Percentiles rank a stretch among this genome's conserved stretches.
Evolutionary conservation across 1,140 invertebrate genomes (phyloP).

Genomic region (Papilio polyxenes): DNA sequence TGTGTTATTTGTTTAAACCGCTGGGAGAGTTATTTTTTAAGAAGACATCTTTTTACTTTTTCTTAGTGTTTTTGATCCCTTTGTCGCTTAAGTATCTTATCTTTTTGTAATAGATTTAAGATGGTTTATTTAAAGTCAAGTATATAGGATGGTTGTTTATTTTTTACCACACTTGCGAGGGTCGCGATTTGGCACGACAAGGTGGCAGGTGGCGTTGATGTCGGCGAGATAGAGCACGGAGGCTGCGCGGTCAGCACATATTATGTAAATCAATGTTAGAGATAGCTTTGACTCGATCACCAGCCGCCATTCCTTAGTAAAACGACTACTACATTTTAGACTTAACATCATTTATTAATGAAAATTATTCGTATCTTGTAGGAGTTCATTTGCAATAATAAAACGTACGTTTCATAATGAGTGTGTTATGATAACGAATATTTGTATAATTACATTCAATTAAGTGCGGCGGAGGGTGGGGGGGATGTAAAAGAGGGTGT

Average conservation of each 20-base stretch:
- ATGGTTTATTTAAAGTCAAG: constrained; percentile 1
- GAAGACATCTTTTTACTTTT: background rate
- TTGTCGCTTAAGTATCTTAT: background rate
- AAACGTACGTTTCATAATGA: constrained; percentile 12
- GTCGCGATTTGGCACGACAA: constrained; percentile 8
- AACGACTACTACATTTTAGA: background rate
- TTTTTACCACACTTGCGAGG: constrained; percentile 17
- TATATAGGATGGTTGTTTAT: background rate
- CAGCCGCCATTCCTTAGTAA: background rate
- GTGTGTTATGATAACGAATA: background rate
- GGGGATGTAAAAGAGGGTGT: background rate
- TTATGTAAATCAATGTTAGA: background rate
- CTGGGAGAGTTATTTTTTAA: background rate
- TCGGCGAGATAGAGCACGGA: constrained; percentile 1
- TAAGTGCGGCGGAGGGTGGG: background rate
- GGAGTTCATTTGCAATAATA: constrained; percentile 6
- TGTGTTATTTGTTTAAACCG: background rate
- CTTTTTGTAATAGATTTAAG: background rate
- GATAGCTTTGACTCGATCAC: background rate
- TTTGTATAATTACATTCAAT: constrained; percentile 17
- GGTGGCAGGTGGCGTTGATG: constrained; percentile 3
- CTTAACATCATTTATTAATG: background rate
- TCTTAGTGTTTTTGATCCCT: background rate
- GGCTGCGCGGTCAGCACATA: constrained; percentile 1
- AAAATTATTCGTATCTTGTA: background rate